Percentiles rank a stretch among this genome's conserved stretches.
These are phyloP conservation scores for Glareola pratincola DNA, from an alignment of 2,113 vertebrate genomes.

Conservation along the genomic window DNA sequence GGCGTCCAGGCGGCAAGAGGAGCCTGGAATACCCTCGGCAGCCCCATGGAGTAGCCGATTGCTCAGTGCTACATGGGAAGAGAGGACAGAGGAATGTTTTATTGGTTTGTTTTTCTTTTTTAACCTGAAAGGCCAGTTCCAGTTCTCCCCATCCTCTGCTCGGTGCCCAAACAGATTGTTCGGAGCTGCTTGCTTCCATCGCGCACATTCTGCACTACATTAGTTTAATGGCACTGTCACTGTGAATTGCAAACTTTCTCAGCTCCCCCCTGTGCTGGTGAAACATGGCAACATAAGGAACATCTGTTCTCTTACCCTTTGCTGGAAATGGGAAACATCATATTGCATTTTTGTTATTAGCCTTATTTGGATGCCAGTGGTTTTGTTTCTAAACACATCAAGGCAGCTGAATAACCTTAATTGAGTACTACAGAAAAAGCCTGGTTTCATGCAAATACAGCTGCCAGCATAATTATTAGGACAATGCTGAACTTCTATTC, in stretches of 20 bases:
- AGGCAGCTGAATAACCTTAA: conserved; percentile 65
- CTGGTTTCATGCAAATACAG: conserved; percentile 56
- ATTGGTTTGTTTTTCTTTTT: neutral
- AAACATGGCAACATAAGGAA: conserved; percentile 62
- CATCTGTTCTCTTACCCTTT: conserved; percentile 65
- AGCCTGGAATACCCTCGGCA: neutral
- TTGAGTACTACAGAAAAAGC: conserved; percentile 60
- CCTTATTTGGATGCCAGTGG: conserved; percentile 68
- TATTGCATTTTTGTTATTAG: conserved; percentile 67
- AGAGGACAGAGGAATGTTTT: neutral
- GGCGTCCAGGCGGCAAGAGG: neutral
- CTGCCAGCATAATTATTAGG: conserved; percentile 63
- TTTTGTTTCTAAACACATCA: conserved; percentile 70
- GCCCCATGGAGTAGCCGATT: neutral
- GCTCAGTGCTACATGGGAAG: neutral
- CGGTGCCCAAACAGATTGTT: conserved; percentile 14
- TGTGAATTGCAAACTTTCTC: conserved; percentile 55
- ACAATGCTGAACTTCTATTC: conserved; percentile 58
- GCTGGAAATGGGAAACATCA: conserved; percentile 64
- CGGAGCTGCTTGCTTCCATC: neutral
- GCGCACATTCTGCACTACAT: conserved; percentile 25
- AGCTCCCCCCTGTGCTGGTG: conserved; percentile 59
- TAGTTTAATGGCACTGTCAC: conserved; percentile 55
- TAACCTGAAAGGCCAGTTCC: neutral
- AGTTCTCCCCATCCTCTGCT: neutral